Conservation (phyloP, 2,113 vertebrate species). For the Plotosus lineatus region DNA sequence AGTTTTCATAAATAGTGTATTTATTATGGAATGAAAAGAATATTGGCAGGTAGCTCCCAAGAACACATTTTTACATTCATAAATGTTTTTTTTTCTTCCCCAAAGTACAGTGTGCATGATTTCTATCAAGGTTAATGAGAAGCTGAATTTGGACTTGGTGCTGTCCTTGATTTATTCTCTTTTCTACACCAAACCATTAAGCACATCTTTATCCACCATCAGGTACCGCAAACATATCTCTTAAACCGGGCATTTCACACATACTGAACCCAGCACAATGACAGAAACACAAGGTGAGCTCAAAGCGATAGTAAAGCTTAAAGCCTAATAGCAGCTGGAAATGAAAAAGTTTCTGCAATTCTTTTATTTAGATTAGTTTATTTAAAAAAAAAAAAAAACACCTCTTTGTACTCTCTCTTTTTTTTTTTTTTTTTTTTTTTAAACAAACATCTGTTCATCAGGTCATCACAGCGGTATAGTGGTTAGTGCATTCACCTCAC, state of each 20-base stretch:
- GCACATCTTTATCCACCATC: neutral
- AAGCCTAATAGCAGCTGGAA: conserved; percentile 30
- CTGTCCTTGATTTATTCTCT: conserved; percentile 18
- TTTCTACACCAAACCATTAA: neutral
- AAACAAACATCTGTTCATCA: conserved; percentile 49
- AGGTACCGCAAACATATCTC: conserved; percentile 9
- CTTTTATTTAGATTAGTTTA: neutral
- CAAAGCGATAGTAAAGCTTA: neutral
- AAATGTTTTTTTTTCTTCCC: neutral
- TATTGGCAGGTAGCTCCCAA: conserved; percentile 60
- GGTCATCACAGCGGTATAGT: too few relatives aligned
- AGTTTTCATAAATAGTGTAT: neutral
- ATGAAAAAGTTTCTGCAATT: conserved; percentile 1
- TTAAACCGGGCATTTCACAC: neutral
- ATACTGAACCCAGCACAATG: conserved; percentile 11
- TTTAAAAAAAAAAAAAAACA: conserved; percentile 1
- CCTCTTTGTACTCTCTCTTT: neutral
- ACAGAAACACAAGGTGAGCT: neutral
- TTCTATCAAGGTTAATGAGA: conserved; percentile 25
- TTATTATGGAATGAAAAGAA: conserved; percentile 29
- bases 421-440: neutral
- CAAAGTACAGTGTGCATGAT: conserved; percentile 3
- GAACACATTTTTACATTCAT: conserved; percentile 60
- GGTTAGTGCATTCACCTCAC: too few relatives aligned
- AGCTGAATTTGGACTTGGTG: neutral